phyloP scores from a whole-genome alignment of 92 coral and sea anemone genomes.

The Ricordea florida region DNA sequence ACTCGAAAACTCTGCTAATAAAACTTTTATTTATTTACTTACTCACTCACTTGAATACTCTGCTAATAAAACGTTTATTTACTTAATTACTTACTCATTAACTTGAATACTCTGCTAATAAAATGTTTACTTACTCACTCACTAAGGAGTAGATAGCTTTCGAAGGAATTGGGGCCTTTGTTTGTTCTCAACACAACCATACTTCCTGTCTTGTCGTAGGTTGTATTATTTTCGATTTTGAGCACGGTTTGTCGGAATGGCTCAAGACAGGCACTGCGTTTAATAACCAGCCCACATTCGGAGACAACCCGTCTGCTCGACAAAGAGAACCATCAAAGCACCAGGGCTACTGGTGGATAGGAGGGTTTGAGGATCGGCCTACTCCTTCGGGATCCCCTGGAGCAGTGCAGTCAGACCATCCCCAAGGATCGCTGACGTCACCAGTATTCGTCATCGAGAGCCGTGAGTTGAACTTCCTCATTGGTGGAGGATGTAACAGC shows the following conservation, averaged over 20 bases:
- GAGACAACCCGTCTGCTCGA: constrained; percentile 32
- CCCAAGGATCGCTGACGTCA: constrained; percentile 43
- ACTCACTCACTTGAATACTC: too few relatives aligned
- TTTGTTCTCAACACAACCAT: too few relatives aligned
- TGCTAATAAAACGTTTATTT: too few relatives aligned
- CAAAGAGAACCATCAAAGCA: not conserved
- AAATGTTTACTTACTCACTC: too few relatives aligned
- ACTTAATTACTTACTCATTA: too few relatives aligned
- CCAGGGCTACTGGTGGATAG: constrained; percentile 50
- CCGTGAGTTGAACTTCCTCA: constrained; percentile 31
- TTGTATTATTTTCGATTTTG: not conserved
- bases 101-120: too few relatives aligned
- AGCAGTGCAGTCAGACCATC: constrained; percentile 12
- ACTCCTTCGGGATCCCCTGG: constrained; percentile 10
- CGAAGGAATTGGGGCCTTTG: too few relatives aligned
- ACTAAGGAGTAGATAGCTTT: too few relatives aligned
- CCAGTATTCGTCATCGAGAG: constrained; percentile 31
- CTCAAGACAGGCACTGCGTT: constrained; percentile 37
- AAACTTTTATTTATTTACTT: too few relatives aligned
- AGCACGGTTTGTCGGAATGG: constrained; percentile 12
- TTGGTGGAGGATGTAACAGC: constrained; percentile 58
- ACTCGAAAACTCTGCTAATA: too few relatives aligned
- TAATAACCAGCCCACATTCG: constrained; percentile 17
- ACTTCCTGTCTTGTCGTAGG: too few relatives aligned
- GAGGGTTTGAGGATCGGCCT: constrained; percentile 42